phyloP scores from a whole-genome alignment of 2,113 vertebrate species.

The Apeltes quadracus region DNA sequence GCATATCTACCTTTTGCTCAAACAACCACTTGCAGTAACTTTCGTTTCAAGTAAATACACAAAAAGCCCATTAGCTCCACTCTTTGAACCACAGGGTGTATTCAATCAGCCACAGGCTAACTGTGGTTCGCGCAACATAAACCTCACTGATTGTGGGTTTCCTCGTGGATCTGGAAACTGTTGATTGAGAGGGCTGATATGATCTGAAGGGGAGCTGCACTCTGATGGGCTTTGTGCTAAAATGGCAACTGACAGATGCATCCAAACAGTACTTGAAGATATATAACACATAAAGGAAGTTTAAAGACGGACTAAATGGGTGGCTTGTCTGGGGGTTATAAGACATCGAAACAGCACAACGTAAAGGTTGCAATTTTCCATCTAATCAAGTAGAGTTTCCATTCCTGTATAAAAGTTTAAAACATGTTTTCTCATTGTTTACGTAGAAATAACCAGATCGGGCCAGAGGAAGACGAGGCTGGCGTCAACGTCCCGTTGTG shows the following conservation, averaged over 20 bases:
- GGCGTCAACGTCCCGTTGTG: conserved; percentile 23
- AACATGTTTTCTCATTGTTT: conserved; percentile 44
- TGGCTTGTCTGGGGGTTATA: conserved; percentile 43
- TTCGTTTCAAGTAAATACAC: conserved; percentile 47
- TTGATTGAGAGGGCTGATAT: conserved; percentile 51
- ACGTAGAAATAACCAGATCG: conserved; percentile 44
- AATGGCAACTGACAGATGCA: conserved; percentile 48
- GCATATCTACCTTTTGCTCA: conserved; percentile 23
- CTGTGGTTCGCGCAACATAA: conserved; percentile 22
- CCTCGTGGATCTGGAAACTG: conserved; percentile 48
- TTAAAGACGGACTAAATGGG: conserved; percentile 37
- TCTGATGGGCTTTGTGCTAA: conserved; percentile 23
- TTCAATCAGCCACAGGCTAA: conserved; percentile 50
- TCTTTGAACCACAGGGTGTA: conserved; percentile 50
- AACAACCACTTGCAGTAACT: conserved; percentile 29
- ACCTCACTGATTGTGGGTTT: conserved; percentile 63
- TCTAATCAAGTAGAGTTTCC: conserved; percentile 6
- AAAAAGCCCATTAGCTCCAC: conserved; percentile 35
- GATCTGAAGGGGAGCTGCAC: conserved; percentile 27
- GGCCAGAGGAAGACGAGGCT: conserved; percentile 30
- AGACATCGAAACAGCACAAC: conserved; percentile 20
- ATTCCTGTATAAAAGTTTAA: conserved; percentile 13
- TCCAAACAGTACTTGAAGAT: conserved; percentile 44
- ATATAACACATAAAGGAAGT: conserved; percentile 53
- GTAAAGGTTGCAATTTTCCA: conserved; percentile 22